These are phyloP conservation scores for Trematomus bernacchii DNA, from an alignment of 2,797 vertebrate species.

Conservation along the genomic window DNA sequence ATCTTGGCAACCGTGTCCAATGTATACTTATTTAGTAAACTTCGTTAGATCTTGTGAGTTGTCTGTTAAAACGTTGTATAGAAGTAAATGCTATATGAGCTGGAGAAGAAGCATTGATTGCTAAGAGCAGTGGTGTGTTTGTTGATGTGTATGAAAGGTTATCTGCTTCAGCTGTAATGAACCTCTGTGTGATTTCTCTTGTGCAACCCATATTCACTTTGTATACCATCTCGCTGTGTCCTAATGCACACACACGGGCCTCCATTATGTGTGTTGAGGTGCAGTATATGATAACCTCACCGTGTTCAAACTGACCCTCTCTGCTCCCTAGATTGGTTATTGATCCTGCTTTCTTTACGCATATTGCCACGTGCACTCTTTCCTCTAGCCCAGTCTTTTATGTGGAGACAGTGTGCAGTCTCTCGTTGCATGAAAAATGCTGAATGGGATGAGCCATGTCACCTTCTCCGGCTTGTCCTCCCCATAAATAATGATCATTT, in stretches of 20 bases:
- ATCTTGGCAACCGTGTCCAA: neutral
- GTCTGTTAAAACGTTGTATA: neutral
- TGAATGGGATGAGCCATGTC: constrained; percentile 74
- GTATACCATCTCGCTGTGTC: neutral
- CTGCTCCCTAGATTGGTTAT: constrained; percentile 85
- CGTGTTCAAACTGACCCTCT: constrained; percentile 71
- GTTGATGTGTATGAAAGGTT: neutral
- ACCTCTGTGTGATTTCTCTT: constrained; percentile 5
- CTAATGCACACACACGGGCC: constrained; percentile 5
- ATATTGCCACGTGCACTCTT: constrained; percentile 67
- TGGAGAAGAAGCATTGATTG: neutral
- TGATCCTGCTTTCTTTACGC: constrained; percentile 80
- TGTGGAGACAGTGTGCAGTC: constrained; percentile 46
- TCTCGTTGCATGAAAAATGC: constrained; percentile 82
- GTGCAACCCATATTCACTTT: neutral
- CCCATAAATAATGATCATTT: constrained; percentile 76
- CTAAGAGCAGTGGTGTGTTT: neutral
- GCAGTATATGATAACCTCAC: constrained; percentile 71
- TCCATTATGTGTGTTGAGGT: constrained; percentile 64
- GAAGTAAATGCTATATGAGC: neutral
- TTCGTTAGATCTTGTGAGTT: neutral
- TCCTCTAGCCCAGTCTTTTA: constrained; percentile 38
- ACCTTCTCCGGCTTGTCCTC: constrained; percentile 48
- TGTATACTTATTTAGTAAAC: no score
- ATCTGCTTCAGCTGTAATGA: constrained; percentile 3